Evolutionary conservation across 2,113 vertebrate species (phyloP), one percentile per base, ranked within the genome.

Genomic region (Danio rerio): DNA sequence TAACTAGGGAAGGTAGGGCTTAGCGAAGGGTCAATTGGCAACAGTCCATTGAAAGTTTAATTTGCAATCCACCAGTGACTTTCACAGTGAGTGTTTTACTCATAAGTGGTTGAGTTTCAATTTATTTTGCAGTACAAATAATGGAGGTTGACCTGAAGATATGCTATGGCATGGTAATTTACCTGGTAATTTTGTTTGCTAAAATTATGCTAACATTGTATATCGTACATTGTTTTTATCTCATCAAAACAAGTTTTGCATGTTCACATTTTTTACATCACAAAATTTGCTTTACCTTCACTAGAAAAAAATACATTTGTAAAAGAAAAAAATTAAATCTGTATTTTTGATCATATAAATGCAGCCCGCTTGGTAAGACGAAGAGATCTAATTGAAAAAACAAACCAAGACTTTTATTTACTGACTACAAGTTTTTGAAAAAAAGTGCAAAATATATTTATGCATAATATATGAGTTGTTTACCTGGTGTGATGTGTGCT

Each of bases 321-420:
- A 13, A 62, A 62, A n/a, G n/a, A n/a, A 62, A 11, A 63, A 4
- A 6, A 13, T 40, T 9, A 21, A 15, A 11, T 63, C 21, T 6
- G 61, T 31, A 65, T 65, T 65, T 65, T 65, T 65, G 1, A 65
- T 65, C 31, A 16, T 16, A 66, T 66, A 45, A 66, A 66, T 63
- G 21, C 12, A 40, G 61, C 21, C 12, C 31, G 3, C 3, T 6
- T 63, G 61, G 11, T 40, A 4, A 63, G 21, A 2, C 31, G 31
- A 40, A 63, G 12, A 31, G 18, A 62, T 10, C 12, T 21, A 9
- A 6, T 21, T n/a, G n/a, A n/a, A n/a, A 16, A 6, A 55, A 55
- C 15, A 56, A 56, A 6, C 12, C 9, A 21, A 31, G 31, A 31
- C 1, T 31, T 31, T 31, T 31, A 3, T 31, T n/a, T n/a, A n/a